Percentiles rank a stretch among this genome's conserved stretches.
phyloP scores from a whole-genome alignment of 2,888 invertebrate genomes.

The Scaptomyza cyrtandrae region DNA sequence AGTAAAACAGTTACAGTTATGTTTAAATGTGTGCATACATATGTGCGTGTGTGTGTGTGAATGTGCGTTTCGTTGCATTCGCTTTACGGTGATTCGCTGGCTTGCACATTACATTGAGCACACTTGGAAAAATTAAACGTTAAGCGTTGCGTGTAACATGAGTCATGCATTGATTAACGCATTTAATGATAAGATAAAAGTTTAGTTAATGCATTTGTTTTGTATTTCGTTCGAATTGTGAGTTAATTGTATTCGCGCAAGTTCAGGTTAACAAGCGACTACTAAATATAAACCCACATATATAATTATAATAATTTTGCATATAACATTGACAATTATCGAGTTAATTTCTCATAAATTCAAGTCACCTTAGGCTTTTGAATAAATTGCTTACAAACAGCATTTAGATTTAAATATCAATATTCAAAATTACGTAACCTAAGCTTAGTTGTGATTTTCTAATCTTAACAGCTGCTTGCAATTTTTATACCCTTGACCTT shows the following conservation, averaged over 20 bases:
- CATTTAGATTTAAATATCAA: background rate
- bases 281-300: background rate
- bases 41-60: slow-evolving; percentile 8
- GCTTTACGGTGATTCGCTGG: slow-evolving; percentile 45
- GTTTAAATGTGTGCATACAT: background rate
- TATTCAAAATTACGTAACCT: no score
- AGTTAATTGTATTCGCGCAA: background rate
- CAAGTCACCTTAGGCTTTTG: background rate
- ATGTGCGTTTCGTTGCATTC: slow-evolving; percentile 36
- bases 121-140: slow-evolving; percentile 33
- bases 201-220: background rate
- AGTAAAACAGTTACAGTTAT: slow-evolving; percentile 36
- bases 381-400: background rate
- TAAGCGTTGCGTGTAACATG: slow-evolving; percentile 29
- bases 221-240: background rate
- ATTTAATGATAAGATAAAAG: slow-evolving; percentile 11
- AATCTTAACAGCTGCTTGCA: slow-evolving; percentile 27
- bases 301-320: background rate
- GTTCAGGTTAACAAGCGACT: background rate
- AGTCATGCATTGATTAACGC: slow-evolving; percentile 22
- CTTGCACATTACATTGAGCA: slow-evolving; percentile 24
- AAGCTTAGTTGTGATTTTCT: slow-evolving; percentile 10
- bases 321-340: background rate
- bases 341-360: background rate
- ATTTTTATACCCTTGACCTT: slow-evolving; percentile 2